Base-by-base conservation (phyloP, 2,888 invertebrate genomes). In the Poecilobothrus nobilitatus region DNA sequence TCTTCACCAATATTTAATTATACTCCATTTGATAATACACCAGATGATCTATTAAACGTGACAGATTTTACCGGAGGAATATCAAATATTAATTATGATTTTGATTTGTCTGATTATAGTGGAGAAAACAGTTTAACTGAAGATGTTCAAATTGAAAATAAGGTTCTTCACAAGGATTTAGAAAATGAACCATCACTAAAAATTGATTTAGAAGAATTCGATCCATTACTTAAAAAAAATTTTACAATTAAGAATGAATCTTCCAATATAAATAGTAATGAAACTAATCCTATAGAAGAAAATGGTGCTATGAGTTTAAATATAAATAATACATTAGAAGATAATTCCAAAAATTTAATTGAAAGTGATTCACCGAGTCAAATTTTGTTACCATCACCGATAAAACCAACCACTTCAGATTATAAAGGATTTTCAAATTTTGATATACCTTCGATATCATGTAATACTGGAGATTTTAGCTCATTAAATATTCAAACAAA, bases 81-180 rank as follows among this genome's bases (percentile, higher is more conserved):
- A 34, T 86, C 88, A 33, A 88, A 88, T 75, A 86, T 91, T 18
- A 90, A 90, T 77, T 91, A 91, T 73, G 91, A 91, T 73, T 89
- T 91, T 69, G 90, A 91, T 78, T 82, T 90, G 70, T 90, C 90
- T 4, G 91, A 91, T 78, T 82, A 89, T 63, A 90, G 90, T 74
- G 88, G 86, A 0, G 91, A 91, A 10, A 90, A 89, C 75, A 90
- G 89, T 73, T 82, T 86, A 33, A 87, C 87, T 0, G 90, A 90
- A 44, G 84, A 83, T 71, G 12, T 63, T 15, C 53, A 53, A 53
- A n/a, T 18, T 12, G 53, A 18, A 53, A 33, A 86, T 86, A 75
- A 80, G 1, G 73, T 63, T 44, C 82, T 33, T 81, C 78, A 72
- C 76, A 6, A 9, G 15, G 53, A 53, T 33, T 6, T 37, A 1